A percentile compares a stretch with the other conserved stretches of the same genome.
Evolutionary conservation across 1,140 invertebrate genomes (phyloP).

Genomic region (Hyphantria cunea): DNA sequence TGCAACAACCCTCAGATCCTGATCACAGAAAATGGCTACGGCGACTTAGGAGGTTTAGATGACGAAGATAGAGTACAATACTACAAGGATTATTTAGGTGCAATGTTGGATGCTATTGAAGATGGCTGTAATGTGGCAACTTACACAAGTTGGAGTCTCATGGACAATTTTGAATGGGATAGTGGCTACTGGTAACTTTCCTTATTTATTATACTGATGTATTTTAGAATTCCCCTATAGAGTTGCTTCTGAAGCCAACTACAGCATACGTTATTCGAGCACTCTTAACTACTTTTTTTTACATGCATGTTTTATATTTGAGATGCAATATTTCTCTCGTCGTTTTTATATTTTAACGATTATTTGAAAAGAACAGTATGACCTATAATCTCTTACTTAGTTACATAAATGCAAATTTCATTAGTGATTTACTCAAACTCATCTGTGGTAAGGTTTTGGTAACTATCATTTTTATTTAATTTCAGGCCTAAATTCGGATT

Average conservation of each 20-base stretch:
- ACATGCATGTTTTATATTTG: too few relatives aligned
- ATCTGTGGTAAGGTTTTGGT: neutral
- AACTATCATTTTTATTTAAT: constrained; percentile 1
- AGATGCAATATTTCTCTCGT: too few relatives aligned
- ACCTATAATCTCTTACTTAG: too few relatives aligned
- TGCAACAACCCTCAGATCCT: constrained; percentile 58
- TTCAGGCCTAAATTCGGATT: constrained; percentile 61
- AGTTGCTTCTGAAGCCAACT: too few relatives aligned
- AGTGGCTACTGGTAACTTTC: constrained; percentile 51
- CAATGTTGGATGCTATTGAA: constrained; percentile 57
- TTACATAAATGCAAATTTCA: neutral
- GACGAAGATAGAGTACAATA: constrained; percentile 80
- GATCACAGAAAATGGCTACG: constrained; percentile 78
- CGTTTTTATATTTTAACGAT: too few relatives aligned
- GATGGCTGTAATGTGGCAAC: constrained; percentile 52
- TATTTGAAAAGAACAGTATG: too few relatives aligned
- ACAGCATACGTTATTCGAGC: too few relatives aligned
- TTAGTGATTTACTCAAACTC: neutral
- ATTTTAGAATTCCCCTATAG: too few relatives aligned
- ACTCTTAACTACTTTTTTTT: too few relatives aligned
- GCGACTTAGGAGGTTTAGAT: constrained; percentile 76
- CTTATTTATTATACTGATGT: too few relatives aligned
- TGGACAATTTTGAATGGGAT: constrained; percentile 68
- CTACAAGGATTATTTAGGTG: constrained; percentile 82
- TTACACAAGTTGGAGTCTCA: constrained; percentile 64